Conservation (phyloP, 2,888 invertebrate genomes). For the Anarsia innoxiella region DNA sequence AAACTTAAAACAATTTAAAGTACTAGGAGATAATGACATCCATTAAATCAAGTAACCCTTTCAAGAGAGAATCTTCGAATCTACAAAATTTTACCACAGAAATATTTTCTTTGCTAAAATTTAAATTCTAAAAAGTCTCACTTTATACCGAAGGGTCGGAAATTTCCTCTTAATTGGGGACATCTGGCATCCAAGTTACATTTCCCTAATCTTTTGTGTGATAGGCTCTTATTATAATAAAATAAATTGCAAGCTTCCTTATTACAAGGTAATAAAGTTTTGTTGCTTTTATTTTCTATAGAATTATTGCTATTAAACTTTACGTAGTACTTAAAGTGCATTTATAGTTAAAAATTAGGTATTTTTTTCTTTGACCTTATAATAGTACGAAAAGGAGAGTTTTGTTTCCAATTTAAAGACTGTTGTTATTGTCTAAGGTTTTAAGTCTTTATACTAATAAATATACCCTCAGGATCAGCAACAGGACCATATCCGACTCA, state of each 20-base stretch:
- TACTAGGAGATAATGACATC: neutral
- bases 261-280: neutral
- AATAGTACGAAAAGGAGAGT: too few species aligned
- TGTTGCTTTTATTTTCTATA: neutral
- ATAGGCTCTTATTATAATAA: conserved; percentile 4
- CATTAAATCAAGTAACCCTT: conserved; percentile 3
- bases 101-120: conserved; percentile 8
- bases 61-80: conserved; percentile 2
- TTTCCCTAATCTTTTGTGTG: conserved; percentile 19
- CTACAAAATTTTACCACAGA: conserved; percentile 8
- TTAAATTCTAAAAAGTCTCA: conserved; percentile 9
- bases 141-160: conserved; percentile 6
- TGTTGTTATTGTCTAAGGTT: too few species aligned
- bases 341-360: neutral
- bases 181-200: conserved; percentile 24
- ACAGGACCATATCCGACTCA: too few species aligned
- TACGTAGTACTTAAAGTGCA: neutral
- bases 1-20: conserved; percentile 1
- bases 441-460: too few species aligned
- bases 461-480: too few species aligned
- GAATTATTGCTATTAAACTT: neutral
- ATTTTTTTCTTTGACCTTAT: neutral
- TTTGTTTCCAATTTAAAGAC: too few species aligned
- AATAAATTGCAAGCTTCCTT: neutral
- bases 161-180: conserved; percentile 24